These are phyloP conservation scores for Brotogeris chrysoptera DNA, from an alignment of 2,797 vertebrate species.

Conservation along the genomic window DNA sequence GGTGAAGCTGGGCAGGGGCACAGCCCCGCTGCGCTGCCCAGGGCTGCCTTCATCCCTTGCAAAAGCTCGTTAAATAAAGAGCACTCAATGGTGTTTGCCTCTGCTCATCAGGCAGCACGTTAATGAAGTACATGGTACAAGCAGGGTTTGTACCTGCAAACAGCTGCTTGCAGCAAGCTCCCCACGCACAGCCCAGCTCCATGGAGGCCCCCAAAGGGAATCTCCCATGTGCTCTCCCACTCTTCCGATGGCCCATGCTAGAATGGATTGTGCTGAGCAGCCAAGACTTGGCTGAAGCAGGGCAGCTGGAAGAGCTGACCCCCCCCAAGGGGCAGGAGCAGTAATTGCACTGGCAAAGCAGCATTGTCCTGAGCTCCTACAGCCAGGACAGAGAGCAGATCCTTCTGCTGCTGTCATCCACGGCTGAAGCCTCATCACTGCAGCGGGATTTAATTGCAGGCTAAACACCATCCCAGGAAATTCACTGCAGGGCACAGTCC, in stretches of 20 bases:
- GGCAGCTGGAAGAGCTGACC: neutral
- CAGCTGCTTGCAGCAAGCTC: neutral
- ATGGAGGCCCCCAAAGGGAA: neutral
- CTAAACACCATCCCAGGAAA: neutral
- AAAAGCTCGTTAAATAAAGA: neutral
- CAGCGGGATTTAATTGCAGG: neutral
- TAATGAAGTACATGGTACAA: neutral
- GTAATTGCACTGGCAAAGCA: neutral
- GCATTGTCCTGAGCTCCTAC: neutral
- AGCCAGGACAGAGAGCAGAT: neutral
- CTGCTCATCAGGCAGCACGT: neutral
- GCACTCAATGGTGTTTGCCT: neutral
- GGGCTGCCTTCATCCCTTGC: neutral
- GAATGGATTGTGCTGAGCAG: neutral
- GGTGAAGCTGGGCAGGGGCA: neutral
- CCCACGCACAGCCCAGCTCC: neutral
- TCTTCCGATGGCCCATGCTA: rapidly evolving
- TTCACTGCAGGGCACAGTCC: neutral
- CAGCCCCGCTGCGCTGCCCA: neutral
- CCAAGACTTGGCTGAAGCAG: rapidly evolving
- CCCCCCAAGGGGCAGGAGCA: neutral
- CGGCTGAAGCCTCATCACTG: neutral
- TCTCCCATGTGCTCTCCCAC: too few species aligned
- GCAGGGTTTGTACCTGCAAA: neutral
- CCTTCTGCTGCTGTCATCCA: neutral